A percentile compares a stretch with the other conserved stretches of the same genome.
Evolutionary conservation across 2,888 invertebrate genomes (phyloP).

Genomic region (Camponotus fellah): DNA sequence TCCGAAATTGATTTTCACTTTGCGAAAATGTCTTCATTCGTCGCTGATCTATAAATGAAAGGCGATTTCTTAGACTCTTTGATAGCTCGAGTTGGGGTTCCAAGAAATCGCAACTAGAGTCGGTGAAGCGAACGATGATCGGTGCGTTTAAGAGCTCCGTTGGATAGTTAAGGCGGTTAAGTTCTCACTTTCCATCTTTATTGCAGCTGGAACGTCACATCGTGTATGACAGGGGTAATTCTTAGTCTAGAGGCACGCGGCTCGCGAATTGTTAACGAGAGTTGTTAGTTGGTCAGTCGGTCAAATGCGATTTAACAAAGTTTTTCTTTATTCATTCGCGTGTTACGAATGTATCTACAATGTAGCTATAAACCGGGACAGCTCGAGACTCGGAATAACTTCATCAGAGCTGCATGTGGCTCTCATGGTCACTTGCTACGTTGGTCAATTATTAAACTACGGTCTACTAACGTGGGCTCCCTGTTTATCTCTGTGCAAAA

Average conservation of each 20-base stretch:
- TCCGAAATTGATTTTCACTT: not conserved
- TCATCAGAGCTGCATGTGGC: conserved; percentile 35
- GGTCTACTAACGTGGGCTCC: conserved; percentile 45
- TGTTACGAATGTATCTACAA: conserved; percentile 26
- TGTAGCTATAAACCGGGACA: conserved; percentile 47
- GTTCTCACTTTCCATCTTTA: conserved; percentile 18
- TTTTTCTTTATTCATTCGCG: conserved; percentile 49
- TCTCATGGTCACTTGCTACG: conserved; percentile 42
- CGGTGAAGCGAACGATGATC: conserved; percentile 17
- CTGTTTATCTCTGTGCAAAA: not conserved
- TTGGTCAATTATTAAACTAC: conserved; percentile 47
- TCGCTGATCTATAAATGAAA: not conserved
- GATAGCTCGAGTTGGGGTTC: not conserved
- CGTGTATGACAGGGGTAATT: conserved; percentile 16
- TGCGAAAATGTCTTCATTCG: conserved; percentile 8
- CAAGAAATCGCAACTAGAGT: conserved; percentile 33
- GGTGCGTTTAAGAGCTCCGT: not conserved
- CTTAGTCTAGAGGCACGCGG: conserved; percentile 11
- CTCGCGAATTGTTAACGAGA: conserved; percentile 48
- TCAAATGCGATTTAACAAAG: conserved; percentile 41
- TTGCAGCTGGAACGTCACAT: not conserved
- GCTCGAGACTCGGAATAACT: conserved; percentile 46
- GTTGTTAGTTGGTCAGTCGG: conserved; percentile 53
- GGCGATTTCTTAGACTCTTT: not conserved
- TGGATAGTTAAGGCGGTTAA: not conserved